Conservation (phyloP, 2,888 invertebrate genomes). For the Hyposoter didymator region DNA sequence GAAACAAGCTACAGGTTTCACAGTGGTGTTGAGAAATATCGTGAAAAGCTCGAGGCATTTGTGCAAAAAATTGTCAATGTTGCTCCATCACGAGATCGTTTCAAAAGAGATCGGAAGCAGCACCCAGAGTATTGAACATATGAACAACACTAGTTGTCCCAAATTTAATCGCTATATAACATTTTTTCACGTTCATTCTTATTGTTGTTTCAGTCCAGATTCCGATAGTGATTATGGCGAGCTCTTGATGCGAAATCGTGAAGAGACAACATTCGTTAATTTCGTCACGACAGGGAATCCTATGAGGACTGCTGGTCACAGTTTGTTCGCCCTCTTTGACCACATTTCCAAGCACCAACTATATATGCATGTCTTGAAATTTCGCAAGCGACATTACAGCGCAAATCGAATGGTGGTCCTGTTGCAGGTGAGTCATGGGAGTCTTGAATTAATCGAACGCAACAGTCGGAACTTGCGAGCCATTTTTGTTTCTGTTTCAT, state of each 20-base stretch:
- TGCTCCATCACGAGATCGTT: background rate
- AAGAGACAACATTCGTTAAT: background rate
- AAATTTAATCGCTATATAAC: background rate
- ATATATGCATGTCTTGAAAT: conserved; percentile 88
- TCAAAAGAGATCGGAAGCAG: background rate
- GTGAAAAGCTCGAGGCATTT: background rate
- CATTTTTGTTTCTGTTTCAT: too few species aligned
- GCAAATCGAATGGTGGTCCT: conserved; percentile 93
- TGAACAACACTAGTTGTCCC: background rate
- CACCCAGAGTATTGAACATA: background rate
- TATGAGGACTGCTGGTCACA: background rate
- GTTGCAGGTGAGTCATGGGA: conserved; percentile 86
- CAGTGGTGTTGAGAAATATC: background rate
- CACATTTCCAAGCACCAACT: conserved; percentile 86
- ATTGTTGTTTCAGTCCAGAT: background rate
- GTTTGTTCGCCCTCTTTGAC: background rate
- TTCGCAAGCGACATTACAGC: conserved; percentile 90
- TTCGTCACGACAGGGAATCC: background rate
- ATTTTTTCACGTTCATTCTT: background rate
- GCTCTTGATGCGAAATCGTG: too few species aligned
- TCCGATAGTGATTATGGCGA: too few species aligned
- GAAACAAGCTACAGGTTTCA: background rate
- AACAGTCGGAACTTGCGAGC: too few species aligned
- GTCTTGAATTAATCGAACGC: background rate
- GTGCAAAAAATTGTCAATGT: background rate